A percentile compares a stretch with the other conserved stretches of the same genome.
These are phyloP conservation scores for Hylaeus anthracinus DNA, from an alignment of 1,140 invertebrate genomes.

Conservation along the genomic window DNA sequence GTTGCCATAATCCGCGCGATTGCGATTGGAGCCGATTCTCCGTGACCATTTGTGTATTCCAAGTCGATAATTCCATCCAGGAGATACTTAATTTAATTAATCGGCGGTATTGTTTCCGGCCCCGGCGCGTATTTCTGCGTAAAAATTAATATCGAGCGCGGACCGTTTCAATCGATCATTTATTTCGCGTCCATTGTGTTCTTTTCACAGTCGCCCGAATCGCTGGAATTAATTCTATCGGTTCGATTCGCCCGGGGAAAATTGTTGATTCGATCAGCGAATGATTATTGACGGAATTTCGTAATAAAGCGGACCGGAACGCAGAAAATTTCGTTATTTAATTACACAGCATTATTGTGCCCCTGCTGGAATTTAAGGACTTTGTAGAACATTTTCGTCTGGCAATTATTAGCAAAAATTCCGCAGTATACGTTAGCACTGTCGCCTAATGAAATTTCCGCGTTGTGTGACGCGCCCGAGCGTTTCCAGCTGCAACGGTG, in stretches of 20 bases:
- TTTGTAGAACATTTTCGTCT: slow-evolving; percentile 49
- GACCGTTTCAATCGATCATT: slow-evolving; percentile 4
- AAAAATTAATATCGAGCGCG: slow-evolving; percentile 7
- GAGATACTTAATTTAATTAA: slow-evolving; percentile 26
- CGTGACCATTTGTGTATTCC: slow-evolving; percentile 7
- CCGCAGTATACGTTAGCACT: slow-evolving; percentile 25
- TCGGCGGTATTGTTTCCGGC: background rate
- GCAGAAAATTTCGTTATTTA: slow-evolving; percentile 63
- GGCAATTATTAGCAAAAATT: slow-evolving; percentile 57
- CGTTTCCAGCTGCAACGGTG: background rate
- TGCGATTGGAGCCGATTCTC: background rate
- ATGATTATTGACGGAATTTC: slow-evolving; percentile 61
- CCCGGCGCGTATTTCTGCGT: background rate
- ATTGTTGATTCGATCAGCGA: slow-evolving; percentile 49
- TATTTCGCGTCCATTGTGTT: too few species aligned
- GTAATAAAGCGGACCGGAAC: slow-evolving; percentile 55
- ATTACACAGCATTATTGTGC: slow-evolving; percentile 45
- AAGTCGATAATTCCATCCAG: background rate
- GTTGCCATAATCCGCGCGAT: too few species aligned
- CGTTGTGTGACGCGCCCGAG: background rate
- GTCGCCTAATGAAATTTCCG: slow-evolving; percentile 24
- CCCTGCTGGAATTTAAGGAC: slow-evolving; percentile 46
- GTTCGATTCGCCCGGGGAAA: slow-evolving; percentile 20
- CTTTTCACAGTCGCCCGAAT: background rate
- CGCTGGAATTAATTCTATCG: slow-evolving; percentile 18